Percentiles rank a stretch among this genome's conserved stretches.
Evolutionary conservation across 92 coral and sea anemone genomes (phyloP).

Genomic region (Parazoanthus swiftii): DNA sequence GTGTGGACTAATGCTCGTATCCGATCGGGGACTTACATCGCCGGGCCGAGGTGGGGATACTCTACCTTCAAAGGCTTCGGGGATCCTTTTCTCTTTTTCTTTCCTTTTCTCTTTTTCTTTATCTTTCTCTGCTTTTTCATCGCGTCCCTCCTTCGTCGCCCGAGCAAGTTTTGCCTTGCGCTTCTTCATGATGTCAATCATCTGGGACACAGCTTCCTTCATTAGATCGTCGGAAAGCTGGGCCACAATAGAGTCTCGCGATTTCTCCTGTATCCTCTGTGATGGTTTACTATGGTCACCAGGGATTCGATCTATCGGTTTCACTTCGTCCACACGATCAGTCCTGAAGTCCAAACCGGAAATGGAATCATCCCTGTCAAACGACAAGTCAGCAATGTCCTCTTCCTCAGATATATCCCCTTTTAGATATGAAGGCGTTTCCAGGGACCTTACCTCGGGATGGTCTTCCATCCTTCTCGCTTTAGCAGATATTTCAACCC

Average conservation of each 20-base stretch:
- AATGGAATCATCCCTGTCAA: constrained; percentile 39
- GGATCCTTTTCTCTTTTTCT: constrained; percentile 9
- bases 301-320: constrained; percentile 16
- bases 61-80: constrained; percentile 21
- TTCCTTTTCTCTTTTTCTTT: constrained; percentile 36
- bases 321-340: background rate
- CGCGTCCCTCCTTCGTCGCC: constrained; percentile 18
- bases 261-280: background rate
- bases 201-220: constrained; percentile 87
- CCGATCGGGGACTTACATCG: constrained; percentile 41
- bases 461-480: background rate
- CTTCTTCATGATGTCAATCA: constrained; percentile 78
- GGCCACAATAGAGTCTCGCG: constrained; percentile 47
- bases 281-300: constrained; percentile 40
- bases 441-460: constrained; percentile 17
- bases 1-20: constrained; percentile 38
- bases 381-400: constrained; percentile 35
- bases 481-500: constrained; percentile 5
- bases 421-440: constrained; percentile 34
- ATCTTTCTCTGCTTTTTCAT: constrained; percentile 23
- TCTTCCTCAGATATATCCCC: constrained; percentile 60
- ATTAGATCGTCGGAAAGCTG: constrained; percentile 77
- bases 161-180: constrained; percentile 55
- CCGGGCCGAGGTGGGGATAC: constrained; percentile 39
- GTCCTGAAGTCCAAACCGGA: constrained; percentile 59